A percentile compares a stretch with the other conserved stretches of the same genome.
Conservation (phyloP, 2,797 vertebrate genomes). For the Tapirus indicus region DNA sequence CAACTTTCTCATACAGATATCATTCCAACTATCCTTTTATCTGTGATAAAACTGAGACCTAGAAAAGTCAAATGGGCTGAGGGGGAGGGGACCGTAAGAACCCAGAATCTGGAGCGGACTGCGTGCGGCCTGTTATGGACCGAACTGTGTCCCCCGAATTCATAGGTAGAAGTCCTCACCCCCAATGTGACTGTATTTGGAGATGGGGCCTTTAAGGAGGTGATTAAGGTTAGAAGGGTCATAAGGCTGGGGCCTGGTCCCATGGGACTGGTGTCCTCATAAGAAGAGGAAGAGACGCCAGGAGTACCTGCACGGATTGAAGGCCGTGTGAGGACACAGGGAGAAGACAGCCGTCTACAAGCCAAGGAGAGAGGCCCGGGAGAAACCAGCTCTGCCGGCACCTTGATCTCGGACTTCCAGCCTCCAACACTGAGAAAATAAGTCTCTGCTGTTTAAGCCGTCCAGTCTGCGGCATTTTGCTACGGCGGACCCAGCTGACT, state of each 20-base stretch:
- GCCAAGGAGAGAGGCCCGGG: neutral
- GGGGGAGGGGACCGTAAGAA: neutral
- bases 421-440: neutral
- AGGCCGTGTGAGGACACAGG: neutral
- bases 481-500: accelerated
- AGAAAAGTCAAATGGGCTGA: neutral
- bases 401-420: neutral
- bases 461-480: neutral
- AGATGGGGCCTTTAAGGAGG: neutral
- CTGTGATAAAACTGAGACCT: neutral
- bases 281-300: neutral
- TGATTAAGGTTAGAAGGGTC: neutral
- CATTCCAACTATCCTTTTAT: neutral
- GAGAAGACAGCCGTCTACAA: neutral
- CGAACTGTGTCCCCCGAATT: neutral
- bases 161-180: neutral
- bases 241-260: neutral
- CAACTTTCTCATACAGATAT: neutral
- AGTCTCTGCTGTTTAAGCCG: neutral
- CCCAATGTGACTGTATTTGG: neutral
- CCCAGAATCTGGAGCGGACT: neutral
- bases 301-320: neutral
- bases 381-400: neutral
- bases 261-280: neutral
- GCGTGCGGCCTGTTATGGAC: neutral